A percentile compares a stretch with the other conserved stretches of the same genome.
Evolutionary conservation across 2,113 vertebrate genomes (phyloP).

Genomic region (Nymphicus hollandicus): DNA sequence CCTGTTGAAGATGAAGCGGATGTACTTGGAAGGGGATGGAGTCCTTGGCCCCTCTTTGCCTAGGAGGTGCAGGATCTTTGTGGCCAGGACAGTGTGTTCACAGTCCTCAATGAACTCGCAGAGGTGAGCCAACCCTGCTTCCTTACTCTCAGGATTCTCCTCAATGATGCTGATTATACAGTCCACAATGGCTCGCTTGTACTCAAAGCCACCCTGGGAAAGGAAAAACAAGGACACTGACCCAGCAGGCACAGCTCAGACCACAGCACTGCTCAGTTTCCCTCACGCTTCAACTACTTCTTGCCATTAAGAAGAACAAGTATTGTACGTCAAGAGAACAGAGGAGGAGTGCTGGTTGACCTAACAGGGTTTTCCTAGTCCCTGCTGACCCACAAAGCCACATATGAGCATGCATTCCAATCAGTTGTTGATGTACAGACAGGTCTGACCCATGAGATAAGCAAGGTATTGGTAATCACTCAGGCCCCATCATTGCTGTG

Average conservation of each 20-base stretch:
- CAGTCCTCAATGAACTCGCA: constrained; percentile 99
- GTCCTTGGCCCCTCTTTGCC: constrained; percentile 94
- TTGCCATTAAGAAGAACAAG: neutral
- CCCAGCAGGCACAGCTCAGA: neutral
- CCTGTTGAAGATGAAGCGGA: constrained; percentile 98
- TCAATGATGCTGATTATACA: constrained; percentile 97
- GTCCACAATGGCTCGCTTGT: constrained; percentile 97
- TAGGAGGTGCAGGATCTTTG: constrained; percentile 94
- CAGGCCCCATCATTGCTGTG: neutral
- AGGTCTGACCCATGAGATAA: neutral
- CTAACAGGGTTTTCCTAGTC: neutral
- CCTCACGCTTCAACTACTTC: neutral
- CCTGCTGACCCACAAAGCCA: too few relatives aligned
- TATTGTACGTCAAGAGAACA: neutral
- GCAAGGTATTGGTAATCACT: neutral
- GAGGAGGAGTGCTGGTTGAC: accelerated
- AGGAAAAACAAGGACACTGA: neutral
- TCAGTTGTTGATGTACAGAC: neutral
- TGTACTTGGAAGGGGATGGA: constrained; percentile 92
- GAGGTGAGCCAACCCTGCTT: constrained; percentile 92
- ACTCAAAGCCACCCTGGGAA: constrained; percentile 94
- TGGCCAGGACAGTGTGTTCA: constrained; percentile 95
- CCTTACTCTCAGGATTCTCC: constrained; percentile 96
- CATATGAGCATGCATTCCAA: neutral
- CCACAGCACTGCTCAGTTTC: neutral